Evolutionary conservation across 2,888 invertebrate genomes (phyloP).

Genomic region (Nomada ruficornis): DNA sequence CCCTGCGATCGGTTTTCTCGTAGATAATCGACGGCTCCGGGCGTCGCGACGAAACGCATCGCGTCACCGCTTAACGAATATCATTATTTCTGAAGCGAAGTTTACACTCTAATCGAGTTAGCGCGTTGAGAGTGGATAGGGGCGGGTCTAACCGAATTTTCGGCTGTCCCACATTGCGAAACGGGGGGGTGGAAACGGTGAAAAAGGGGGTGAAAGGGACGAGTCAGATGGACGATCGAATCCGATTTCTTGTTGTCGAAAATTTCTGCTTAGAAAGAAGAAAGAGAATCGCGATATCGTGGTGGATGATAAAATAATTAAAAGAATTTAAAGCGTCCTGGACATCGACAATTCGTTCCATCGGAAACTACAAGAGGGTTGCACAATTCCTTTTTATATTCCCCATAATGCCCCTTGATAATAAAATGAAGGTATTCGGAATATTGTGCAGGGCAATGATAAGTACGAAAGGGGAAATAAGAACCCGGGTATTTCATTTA

Average conservation of each 20-base stretch:
- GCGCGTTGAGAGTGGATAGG: slow-evolving; percentile 22
- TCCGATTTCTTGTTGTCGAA: background rate
- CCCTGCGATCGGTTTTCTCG: background rate
- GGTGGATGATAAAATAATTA: too few relatives aligned
- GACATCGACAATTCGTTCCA: too few relatives aligned
- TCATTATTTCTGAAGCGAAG: slow-evolving; percentile 45
- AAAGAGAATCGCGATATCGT: too few relatives aligned
- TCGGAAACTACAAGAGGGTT: too few relatives aligned
- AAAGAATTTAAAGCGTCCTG: too few relatives aligned
- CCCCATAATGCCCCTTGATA: too few relatives aligned
- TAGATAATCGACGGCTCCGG: background rate
- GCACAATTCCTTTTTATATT: too few relatives aligned
- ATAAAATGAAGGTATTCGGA: too few relatives aligned
- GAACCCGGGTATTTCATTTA: too few relatives aligned
- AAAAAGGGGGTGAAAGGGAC: background rate
- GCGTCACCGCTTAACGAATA: slow-evolving; percentile 22
- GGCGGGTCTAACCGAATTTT: slow-evolving; percentile 59
- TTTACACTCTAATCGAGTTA: slow-evolving; percentile 52
- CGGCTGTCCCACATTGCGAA: slow-evolving; percentile 35
- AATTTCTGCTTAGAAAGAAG: background rate
- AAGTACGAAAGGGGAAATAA: too few relatives aligned
- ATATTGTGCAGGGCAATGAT: too few relatives aligned
- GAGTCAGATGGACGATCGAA: slow-evolving; percentile 33
- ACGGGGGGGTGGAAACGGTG: background rate
- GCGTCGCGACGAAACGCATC: slow-evolving; percentile 18